phyloP scores from a whole-genome alignment of 2,888 invertebrate species.

The Nysson spinosus region DNA sequence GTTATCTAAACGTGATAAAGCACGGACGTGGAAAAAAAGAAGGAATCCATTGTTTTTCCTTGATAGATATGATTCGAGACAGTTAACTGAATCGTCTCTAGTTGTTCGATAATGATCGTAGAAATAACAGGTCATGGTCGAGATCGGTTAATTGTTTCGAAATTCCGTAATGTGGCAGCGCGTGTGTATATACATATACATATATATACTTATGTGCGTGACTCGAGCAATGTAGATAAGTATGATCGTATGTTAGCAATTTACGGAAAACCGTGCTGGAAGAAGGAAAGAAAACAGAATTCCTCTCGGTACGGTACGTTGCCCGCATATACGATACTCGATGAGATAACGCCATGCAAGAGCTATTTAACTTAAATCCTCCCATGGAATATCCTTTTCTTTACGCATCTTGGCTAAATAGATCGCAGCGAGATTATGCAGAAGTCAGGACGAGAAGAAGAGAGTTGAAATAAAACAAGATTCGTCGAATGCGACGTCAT shows the following conservation, averaged over 20 bases:
- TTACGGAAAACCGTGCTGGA: slow-evolving; percentile 39
- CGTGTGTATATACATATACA: slow-evolving; percentile 51
- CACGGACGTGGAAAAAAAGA: slow-evolving; percentile 1
- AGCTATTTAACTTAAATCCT: slow-evolving; percentile 31
- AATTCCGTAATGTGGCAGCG: slow-evolving; percentile 46
- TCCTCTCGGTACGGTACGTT: slow-evolving; percentile 20
- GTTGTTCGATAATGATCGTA: slow-evolving; percentile 15
- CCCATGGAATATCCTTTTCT: slow-evolving; percentile 21
- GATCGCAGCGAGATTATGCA: slow-evolving; percentile 33
- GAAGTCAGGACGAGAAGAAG: slow-evolving; percentile 36
- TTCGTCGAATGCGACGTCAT: slow-evolving; percentile 49
- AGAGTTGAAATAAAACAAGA: slow-evolving; percentile 55
- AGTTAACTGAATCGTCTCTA: slow-evolving; percentile 13
- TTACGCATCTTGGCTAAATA: slow-evolving; percentile 48
- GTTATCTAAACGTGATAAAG: slow-evolving; percentile 12
- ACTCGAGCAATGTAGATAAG: slow-evolving; percentile 60
- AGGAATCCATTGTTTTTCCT: slow-evolving; percentile 23
- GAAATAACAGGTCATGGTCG: slow-evolving; percentile 31
- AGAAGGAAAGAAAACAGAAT: slow-evolving; percentile 1
- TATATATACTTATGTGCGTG: slow-evolving; percentile 52
- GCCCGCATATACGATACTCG: slow-evolving; percentile 26
- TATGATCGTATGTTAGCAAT: slow-evolving; percentile 55
- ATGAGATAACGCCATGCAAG: slow-evolving; percentile 30
- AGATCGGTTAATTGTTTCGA: no score
- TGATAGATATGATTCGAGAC: slow-evolving; percentile 9